phyloP scores from a whole-genome alignment of 2,113 vertebrate genomes.

The Rousettus leschenaultii region DNA sequence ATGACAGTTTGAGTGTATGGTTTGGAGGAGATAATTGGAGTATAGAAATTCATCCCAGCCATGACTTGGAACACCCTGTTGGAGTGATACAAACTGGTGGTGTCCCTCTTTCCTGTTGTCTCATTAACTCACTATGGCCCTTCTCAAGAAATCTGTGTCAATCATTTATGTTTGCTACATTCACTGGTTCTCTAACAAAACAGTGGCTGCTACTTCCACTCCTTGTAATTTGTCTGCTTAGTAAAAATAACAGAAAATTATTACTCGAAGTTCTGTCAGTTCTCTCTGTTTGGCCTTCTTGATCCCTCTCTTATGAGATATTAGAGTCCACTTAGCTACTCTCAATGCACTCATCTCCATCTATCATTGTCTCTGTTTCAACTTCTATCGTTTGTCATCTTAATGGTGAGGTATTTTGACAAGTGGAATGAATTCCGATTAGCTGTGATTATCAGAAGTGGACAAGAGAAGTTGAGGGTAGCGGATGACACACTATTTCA shows the following conservation, averaged over 20 bases:
- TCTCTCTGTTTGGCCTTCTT: constrained; percentile 18
- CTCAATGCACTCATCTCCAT: neutral
- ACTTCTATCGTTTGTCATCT: neutral
- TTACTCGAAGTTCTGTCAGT: neutral
- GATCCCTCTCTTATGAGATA: neutral
- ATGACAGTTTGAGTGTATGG: neutral
- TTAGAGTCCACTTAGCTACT: neutral
- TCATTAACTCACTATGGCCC: constrained; percentile 46
- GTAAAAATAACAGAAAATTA: neutral
- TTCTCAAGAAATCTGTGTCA: constrained; percentile 35
- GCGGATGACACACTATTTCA: constrained; percentile 17
- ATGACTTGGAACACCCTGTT: constrained; percentile 48
- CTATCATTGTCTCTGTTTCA: constrained; percentile 22
- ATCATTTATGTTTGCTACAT: constrained; percentile 41
- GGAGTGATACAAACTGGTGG: constrained; percentile 40
- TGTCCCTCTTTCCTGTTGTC: constrained; percentile 59
- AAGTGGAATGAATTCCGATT: constrained; percentile 38
- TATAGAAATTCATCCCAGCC: constrained; percentile 31
- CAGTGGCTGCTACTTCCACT: neutral
- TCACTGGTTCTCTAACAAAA: constrained; percentile 42
- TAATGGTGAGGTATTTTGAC: constrained; percentile 40
- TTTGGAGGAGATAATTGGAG: constrained; percentile 70
- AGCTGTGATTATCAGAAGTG: constrained; percentile 52
- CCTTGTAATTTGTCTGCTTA: constrained; percentile 16
- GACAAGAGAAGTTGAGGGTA: constrained; percentile 4